Conservation (phyloP, 2,888 invertebrate species). For the Netelia melanura region DNA sequence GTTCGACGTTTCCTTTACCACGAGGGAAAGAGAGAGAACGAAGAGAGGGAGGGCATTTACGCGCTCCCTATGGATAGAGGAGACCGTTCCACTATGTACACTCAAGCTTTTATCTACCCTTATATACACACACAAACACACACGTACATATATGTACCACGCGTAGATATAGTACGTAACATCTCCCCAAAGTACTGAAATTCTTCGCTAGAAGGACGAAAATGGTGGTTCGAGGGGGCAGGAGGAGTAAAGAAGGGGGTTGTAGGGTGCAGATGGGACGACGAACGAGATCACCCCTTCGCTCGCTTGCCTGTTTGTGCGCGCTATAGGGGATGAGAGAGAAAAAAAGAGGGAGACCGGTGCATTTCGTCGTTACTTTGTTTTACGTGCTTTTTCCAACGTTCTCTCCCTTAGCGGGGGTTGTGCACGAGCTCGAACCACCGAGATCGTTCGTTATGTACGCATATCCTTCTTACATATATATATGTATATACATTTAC, state of each 20-base stretch:
- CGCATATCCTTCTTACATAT: not conserved
- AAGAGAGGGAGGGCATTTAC: constrained; percentile 5
- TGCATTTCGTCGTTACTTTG: constrained; percentile 84
- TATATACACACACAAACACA: not conserved
- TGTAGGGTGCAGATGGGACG: constrained; percentile 43
- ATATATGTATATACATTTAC: constrained; percentile 17
- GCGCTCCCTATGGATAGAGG: constrained; percentile 18
- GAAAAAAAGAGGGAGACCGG: constrained; percentile 75
- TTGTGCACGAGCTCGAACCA: constrained; percentile 36
- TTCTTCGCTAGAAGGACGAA: constrained; percentile 60
- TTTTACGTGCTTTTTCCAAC: constrained; percentile 80
- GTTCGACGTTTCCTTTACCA: constrained; percentile 83
- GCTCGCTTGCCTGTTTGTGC: constrained; percentile 49
- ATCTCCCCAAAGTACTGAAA: constrained; percentile 11
- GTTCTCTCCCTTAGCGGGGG: constrained; percentile 59
- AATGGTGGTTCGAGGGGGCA: constrained; percentile 26
- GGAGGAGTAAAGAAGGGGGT: not conserved
- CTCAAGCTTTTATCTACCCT: constrained; percentile 45
- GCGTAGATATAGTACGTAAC: not conserved
- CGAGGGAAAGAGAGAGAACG: constrained; percentile 35
- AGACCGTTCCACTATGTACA: constrained; percentile 48
- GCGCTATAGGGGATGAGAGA: constrained; percentile 48
- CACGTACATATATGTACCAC: not conserved
- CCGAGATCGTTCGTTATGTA: constrained; percentile 55
- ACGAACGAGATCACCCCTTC: constrained; percentile 59